Evolutionary conservation across 2,113 vertebrate species (phyloP).

Genomic region (Paramisgurnus dabryanus): DNA sequence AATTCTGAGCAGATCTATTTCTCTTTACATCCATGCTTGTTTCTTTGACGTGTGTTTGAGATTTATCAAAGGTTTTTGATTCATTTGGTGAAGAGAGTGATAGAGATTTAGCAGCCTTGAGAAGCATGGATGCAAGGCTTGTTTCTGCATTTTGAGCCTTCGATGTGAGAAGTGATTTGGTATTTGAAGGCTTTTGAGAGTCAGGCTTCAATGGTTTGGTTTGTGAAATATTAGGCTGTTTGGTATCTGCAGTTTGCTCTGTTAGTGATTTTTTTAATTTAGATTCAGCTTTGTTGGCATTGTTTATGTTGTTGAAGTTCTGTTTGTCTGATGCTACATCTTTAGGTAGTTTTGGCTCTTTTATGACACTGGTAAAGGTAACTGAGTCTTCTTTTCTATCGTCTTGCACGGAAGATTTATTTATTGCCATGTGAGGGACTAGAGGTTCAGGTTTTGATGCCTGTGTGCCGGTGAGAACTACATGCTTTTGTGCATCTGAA

Average conservation of each 20-base stretch:
- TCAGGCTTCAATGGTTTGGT: constrained; percentile 4
- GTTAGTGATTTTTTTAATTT: background rate
- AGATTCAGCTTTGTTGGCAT: background rate
- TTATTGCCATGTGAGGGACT: background rate
- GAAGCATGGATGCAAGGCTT: constrained; percentile 26
- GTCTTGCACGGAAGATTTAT: background rate
- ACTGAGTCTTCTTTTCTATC: background rate
- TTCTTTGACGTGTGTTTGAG: background rate
- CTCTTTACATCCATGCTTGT: constrained; percentile 2
- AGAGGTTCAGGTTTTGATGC: background rate
- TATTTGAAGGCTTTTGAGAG: constrained; percentile 6
- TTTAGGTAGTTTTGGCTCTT: background rate
- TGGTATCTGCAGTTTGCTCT: background rate
- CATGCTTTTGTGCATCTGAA: background rate
- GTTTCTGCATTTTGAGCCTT: background rate
- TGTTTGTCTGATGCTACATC: background rate
- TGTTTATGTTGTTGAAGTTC: background rate
- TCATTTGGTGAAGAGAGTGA: constrained; percentile 2
- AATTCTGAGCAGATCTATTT: background rate
- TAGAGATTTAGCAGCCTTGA: constrained; percentile 36
- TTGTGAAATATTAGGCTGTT: background rate
- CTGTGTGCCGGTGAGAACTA: background rate
- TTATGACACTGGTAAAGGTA: background rate
- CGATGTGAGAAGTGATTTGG: background rate
- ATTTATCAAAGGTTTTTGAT: constrained; percentile 11